A percentile compares a stretch with the other conserved stretches of the same genome.
Evolutionary conservation across 1,140 invertebrate genomes (phyloP).

Genomic region (Drosophila kanapiae): DNA sequence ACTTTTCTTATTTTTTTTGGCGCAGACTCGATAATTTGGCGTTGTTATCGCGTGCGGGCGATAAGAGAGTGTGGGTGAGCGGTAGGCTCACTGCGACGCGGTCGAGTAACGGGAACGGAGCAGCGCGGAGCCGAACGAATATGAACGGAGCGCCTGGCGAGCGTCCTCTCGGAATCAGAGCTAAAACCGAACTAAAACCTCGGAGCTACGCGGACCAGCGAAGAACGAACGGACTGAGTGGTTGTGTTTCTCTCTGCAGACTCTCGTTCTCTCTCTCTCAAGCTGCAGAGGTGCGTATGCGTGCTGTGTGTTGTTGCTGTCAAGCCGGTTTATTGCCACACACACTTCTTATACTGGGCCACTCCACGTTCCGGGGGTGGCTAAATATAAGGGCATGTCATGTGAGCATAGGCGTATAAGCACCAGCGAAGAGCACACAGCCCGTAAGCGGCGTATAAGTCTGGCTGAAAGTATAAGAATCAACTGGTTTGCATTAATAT

Average conservation of each 20-base stretch:
- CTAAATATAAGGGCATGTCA: neutral
- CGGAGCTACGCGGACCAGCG: slow-evolving; percentile 29
- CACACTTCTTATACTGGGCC: slow-evolving; percentile 23
- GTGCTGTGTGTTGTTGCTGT: slow-evolving; percentile 8
- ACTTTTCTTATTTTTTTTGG: slow-evolving; percentile 33
- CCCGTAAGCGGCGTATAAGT: neutral
- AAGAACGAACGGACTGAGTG: slow-evolving; percentile 24
- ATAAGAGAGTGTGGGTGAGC: slow-evolving; percentile 31
- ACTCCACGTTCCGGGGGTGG: slow-evolving; percentile 15
- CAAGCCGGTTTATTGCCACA: slow-evolving; percentile 25
- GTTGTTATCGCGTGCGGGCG: slow-evolving; percentile 65
- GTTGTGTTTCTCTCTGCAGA: neutral
- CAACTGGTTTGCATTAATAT: neutral
- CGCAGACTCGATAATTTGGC: slow-evolving; percentile 81
- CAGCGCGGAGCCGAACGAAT: slow-evolving; percentile 12
- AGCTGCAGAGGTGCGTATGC: slow-evolving; percentile 12
- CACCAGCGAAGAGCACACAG: neutral
- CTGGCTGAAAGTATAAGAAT: neutral
- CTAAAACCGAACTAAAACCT: slow-evolving; percentile 82
- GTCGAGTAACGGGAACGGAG: slow-evolving; percentile 34
- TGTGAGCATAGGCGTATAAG: neutral
- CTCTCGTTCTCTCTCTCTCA: neutral
- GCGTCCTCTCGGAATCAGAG: slow-evolving; percentile 80
- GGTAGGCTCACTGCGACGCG: slow-evolving; percentile 65
- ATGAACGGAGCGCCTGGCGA: slow-evolving; percentile 36